Evolutionary conservation across 1,140 invertebrate genomes (phyloP).

Genomic region (Leptopilina clavipes): DNA sequence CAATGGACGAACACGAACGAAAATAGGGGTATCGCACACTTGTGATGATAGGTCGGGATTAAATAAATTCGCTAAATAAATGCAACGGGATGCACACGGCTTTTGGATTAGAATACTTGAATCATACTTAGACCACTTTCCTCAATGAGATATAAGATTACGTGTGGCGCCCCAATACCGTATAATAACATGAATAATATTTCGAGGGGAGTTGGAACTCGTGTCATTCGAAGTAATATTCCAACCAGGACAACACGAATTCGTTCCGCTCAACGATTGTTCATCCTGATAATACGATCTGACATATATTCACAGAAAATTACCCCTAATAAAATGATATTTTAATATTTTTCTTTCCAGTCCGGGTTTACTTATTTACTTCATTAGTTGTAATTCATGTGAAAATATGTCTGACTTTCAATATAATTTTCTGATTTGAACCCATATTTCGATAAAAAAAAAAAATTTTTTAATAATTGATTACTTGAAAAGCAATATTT

Average conservation of each 20-base stretch:
- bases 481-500: too few species aligned
- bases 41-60: constrained; percentile 51
- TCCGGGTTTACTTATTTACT: too few species aligned
- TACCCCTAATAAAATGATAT: constrained; percentile 30
- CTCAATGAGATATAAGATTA: constrained; percentile 51
- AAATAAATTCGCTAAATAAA: constrained; percentile 72
- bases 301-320: constrained; percentile 31
- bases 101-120: constrained; percentile 57
- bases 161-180: constrained; percentile 47
- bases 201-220: constrained; percentile 45
- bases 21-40: constrained; percentile 35
- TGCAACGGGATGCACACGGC: constrained; percentile 62
- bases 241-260: constrained; percentile 43
- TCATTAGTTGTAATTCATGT: background rate
- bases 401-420: background rate
- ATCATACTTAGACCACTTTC: constrained; percentile 48
- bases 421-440: too few species aligned
- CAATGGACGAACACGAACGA: constrained; percentile 55
- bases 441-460: too few species aligned
- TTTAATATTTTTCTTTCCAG: background rate
- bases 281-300: constrained; percentile 29
- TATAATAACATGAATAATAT: constrained; percentile 66
- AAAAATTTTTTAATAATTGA: too few species aligned
- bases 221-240: constrained; percentile 55
- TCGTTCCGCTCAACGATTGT: constrained; percentile 42